Percentiles rank a stretch among this genome's conserved stretches.
Evolutionary conservation across 2,113 vertebrate species (phyloP).

Genomic region (Monopterus albus): DNA sequence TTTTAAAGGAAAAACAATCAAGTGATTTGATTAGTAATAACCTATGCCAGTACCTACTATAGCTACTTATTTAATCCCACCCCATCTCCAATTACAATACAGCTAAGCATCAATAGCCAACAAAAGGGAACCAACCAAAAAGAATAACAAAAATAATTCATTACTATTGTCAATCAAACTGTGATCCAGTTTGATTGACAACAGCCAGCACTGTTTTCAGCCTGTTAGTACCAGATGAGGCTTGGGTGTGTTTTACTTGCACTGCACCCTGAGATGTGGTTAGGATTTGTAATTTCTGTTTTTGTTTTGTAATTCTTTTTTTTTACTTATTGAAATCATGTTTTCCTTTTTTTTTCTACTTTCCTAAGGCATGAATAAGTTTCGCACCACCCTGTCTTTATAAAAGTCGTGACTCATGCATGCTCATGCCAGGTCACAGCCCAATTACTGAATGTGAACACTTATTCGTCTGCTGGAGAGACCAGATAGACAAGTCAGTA

Average conservation of each 20-base stretch:
- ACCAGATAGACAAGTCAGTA: conserved; percentile 34
- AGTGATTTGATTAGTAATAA: not conserved
- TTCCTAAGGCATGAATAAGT: not conserved
- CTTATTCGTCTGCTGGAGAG: conserved; percentile 27
- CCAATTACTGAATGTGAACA: conserved; percentile 42
- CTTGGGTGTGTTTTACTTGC: too few species aligned
- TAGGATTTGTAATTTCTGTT: not conserved
- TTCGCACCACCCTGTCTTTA: not conserved
- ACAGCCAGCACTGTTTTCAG: not conserved
- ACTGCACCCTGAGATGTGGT: too few species aligned
- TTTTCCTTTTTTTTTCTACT: too few species aligned
- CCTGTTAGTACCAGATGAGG: not conserved
- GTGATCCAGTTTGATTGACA: not conserved
- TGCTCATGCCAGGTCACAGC: conserved; percentile 17
- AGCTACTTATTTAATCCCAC: not conserved
- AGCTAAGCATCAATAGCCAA: not conserved
- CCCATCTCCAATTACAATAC: not conserved
- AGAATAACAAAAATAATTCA: not conserved
- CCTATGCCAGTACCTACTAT: not conserved
- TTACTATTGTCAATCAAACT: not conserved
- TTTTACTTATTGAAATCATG: not conserved
- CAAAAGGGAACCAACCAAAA: not conserved
- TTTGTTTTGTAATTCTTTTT: not conserved
- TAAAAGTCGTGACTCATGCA: conserved; percentile 10
- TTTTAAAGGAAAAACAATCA: not conserved